Conservation (phyloP, 2,888 invertebrate genomes). For the Cheilosia vernalis region DNA sequence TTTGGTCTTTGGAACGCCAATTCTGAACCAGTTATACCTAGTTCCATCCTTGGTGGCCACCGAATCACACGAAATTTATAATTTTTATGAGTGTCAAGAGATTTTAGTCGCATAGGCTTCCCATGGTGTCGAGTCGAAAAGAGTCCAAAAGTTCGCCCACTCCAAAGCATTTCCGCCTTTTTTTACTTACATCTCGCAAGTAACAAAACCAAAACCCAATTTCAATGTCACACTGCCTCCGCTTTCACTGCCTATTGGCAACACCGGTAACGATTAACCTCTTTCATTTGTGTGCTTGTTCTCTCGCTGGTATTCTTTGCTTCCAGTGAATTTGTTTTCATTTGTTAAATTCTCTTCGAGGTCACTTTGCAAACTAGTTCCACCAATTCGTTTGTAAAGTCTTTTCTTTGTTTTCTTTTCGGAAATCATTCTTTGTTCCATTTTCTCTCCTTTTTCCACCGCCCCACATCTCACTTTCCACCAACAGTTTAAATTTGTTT, state of each 20-base stretch:
- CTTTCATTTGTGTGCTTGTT: conserved; percentile 20
- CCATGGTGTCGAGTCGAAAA: no score
- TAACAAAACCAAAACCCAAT: background rate
- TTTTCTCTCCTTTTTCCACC: background rate
- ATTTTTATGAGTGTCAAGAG: no score
- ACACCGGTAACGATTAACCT: conserved; percentile 29
- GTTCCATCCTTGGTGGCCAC: no score
- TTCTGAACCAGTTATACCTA: no score
- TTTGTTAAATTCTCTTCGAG: conserved; percentile 34
- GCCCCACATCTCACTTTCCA: background rate
- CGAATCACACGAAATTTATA: no score
- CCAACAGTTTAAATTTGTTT: background rate
- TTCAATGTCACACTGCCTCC: no score
- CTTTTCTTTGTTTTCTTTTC: background rate
- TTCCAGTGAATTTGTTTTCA: conserved; percentile 33
- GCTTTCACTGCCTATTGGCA: background rate
- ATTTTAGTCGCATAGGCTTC: no score
- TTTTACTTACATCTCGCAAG: no score
- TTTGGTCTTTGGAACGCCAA: no score
- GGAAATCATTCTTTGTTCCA: background rate
- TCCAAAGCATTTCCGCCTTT: no score
- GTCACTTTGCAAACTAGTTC: conserved; percentile 57
- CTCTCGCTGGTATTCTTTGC: background rate
- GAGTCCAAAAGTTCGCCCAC: no score
- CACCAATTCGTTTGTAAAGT: conserved; percentile 14